These are phyloP conservation scores for Drosophila putrida DNA, from an alignment of 2,888 invertebrate species.

Conservation along the genomic window DNA sequence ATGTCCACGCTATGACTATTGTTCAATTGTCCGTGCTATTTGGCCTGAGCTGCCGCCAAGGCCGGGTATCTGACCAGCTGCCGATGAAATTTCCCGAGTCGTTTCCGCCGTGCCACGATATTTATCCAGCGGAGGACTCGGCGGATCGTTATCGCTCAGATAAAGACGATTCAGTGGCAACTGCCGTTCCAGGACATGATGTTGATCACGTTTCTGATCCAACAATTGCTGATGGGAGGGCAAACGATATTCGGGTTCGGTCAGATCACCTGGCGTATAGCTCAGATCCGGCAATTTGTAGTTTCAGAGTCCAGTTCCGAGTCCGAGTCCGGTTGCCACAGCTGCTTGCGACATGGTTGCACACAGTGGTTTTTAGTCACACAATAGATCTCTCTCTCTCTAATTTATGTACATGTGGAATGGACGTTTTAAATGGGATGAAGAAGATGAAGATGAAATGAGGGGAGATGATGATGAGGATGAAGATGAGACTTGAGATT, in stretches of 20 bases:
- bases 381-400: slow-evolving; percentile 2
- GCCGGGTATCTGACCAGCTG: slow-evolving; percentile 63
- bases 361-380: slow-evolving; percentile 4
- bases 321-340: slow-evolving; percentile 19
- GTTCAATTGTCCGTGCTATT: slow-evolving; percentile 63
- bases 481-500: slow-evolving; percentile 14
- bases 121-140: slow-evolving; percentile 9
- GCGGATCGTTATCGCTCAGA: slow-evolving; percentile 71
- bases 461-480: slow-evolving; percentile 15
- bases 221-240: slow-evolving; percentile 82
- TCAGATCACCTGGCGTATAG: slow-evolving; percentile 87
- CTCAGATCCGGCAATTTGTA: slow-evolving; percentile 71
- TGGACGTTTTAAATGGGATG: slow-evolving; percentile 6
- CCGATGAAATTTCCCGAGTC: slow-evolving; percentile 33
- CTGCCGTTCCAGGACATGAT: slow-evolving; percentile 69
- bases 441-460: no score
- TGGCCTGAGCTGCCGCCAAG: slow-evolving; percentile 65
- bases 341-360: slow-evolving; percentile 67
- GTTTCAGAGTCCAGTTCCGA: not conserved
- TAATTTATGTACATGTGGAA: slow-evolving; percentile 2
- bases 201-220: slow-evolving; percentile 68
- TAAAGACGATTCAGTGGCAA: slow-evolving; percentile 82
- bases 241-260: slow-evolving; percentile 85
- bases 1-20: slow-evolving; percentile 39
- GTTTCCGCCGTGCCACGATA: slow-evolving; percentile 15